Conservation (phyloP, 2,888 invertebrate species). For the Tinea semifulvella region DNA sequence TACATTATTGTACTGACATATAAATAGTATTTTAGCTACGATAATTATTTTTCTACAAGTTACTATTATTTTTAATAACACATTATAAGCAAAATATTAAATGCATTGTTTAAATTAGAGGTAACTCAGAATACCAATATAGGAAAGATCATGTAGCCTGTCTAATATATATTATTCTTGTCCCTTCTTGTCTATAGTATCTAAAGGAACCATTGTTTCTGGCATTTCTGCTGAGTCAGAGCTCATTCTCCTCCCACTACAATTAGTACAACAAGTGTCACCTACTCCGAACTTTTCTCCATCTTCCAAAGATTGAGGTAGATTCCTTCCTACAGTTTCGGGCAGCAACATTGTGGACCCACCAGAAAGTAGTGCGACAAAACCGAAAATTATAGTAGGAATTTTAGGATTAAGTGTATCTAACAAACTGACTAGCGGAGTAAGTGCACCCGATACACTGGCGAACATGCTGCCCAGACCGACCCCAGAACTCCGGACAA, state of each 20-base stretch:
- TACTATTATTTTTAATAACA: too few relatives aligned
- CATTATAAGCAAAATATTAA: not conserved
- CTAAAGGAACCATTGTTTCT: constrained; percentile 54
- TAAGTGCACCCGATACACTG: constrained; percentile 81
- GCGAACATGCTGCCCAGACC: constrained; percentile 88
- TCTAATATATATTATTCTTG: not conserved
- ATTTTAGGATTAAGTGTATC: constrained; percentile 82
- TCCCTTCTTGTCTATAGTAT: constrained; percentile 18
- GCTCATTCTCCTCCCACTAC: constrained; percentile 56
- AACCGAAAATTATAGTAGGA: constrained; percentile 80
- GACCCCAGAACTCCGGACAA: constrained; percentile 83
- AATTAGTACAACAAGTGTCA: constrained; percentile 81
- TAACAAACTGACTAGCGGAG: constrained; percentile 79
- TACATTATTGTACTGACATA: not conserved
- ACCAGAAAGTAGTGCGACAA: constrained; percentile 78
- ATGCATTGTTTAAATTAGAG: not conserved
- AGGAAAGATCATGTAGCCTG: not conserved
- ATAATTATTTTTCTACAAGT: not conserved
- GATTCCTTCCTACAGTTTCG: constrained; percentile 81
- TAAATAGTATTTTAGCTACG: not conserved
- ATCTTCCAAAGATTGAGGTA: constrained; percentile 85
- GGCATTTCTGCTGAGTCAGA: constrained; percentile 40
- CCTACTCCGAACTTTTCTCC: constrained; percentile 85
- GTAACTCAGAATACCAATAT: not conserved
- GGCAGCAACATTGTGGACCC: constrained; percentile 78